Conservation (phyloP, 2,888 invertebrate species). For the Pristionchus exspectatus region DNA sequence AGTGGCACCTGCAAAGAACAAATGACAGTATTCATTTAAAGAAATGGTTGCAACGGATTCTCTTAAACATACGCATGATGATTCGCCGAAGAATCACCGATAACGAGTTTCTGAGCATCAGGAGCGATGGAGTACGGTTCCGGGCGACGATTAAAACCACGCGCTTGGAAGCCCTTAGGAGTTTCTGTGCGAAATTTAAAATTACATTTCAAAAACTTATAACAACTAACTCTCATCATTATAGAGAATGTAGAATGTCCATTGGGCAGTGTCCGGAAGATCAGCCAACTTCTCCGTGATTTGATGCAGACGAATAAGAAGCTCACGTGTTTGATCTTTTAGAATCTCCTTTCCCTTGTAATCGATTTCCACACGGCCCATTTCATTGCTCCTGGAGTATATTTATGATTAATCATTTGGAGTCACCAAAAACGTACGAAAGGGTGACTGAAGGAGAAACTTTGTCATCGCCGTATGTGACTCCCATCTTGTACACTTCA, state of each 20-base stretch:
- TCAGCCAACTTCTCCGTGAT: constrained; percentile 12
- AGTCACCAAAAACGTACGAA: neutral
- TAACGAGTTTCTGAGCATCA: constrained; percentile 6
- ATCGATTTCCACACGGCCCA: neutral
- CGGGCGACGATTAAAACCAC: constrained; percentile 15
- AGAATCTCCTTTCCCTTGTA: neutral
- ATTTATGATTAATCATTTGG: neutral
- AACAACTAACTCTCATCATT: constrained; percentile 33
- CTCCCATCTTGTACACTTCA: constrained; percentile 46
- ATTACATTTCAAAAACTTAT: neutral
- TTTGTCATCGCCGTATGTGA: constrained; percentile 39
- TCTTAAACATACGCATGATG: constrained; percentile 26
- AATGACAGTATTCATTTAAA: too few species aligned
- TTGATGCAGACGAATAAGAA: constrained; percentile 9
- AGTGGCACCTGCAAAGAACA: neutral
- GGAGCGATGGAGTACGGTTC: constrained; percentile 5
- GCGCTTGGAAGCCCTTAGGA: constrained; percentile 43
- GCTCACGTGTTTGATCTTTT: constrained; percentile 1
- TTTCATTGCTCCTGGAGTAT: neutral
- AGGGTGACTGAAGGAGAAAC: neutral
- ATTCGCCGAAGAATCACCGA: neutral
- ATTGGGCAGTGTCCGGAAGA: neutral
- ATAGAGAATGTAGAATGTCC: constrained; percentile 34
- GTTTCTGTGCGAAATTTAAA: neutral
- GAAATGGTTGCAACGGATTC: neutral